Percentiles rank a stretch among this genome's conserved stretches.
Evolutionary conservation across 1,140 invertebrate species (phyloP).

Genomic region (Achatina immaculata): DNA sequence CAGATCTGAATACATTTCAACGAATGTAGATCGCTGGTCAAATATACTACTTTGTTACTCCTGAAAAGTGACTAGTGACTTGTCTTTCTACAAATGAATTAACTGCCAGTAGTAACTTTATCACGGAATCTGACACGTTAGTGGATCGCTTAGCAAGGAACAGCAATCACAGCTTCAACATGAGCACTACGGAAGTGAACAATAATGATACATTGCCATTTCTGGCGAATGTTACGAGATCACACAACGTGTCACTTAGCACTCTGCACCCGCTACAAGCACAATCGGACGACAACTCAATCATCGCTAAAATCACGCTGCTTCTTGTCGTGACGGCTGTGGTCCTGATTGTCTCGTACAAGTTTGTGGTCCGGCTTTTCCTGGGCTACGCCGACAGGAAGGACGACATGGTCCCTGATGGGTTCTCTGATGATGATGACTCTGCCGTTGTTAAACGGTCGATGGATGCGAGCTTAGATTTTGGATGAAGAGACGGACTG

Average conservation of each 20-base stretch:
- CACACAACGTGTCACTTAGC: not conserved
- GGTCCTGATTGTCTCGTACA: slow-evolving; percentile 41
- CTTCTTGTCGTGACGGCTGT: slow-evolving; percentile 41
- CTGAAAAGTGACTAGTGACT: no score
- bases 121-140: no score
- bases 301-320: slow-evolving; percentile 41
- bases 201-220: not conserved
- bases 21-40: no score
- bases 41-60: no score
- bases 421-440: slow-evolving; percentile 30
- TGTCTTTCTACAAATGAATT: no score
- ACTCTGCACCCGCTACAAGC: not conserved
- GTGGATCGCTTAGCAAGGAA: no score
- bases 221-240: not conserved
- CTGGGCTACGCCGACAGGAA: slow-evolving; percentile 43
- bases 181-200: no score
- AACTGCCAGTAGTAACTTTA: no score
- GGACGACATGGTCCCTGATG: slow-evolving; percentile 35
- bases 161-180: no score
- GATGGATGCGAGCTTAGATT: not conserved
- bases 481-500: not conserved
- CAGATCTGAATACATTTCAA: no score
- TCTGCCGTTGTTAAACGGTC: slow-evolving; percentile 19
- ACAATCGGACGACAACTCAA: slow-evolving; percentile 23
- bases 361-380: slow-evolving; percentile 46